Evolutionary conservation across 2,797 vertebrate species (phyloP).

Genomic region (Enteromius fasciolatus): DNA sequence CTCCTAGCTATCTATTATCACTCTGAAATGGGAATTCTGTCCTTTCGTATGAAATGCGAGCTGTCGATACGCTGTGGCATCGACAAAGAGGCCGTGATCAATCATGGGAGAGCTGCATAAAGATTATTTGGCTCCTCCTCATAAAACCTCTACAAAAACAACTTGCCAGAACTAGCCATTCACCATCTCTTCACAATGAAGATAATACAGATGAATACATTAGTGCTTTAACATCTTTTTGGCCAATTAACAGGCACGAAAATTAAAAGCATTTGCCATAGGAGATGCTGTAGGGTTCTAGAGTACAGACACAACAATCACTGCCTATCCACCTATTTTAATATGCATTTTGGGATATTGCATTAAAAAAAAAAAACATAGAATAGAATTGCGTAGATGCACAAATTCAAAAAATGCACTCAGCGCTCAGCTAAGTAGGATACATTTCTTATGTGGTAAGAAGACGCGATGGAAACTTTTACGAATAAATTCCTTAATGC

Average conservation of each 20-base stretch:
- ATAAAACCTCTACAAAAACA: constrained; percentile 12
- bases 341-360: no score
- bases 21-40: constrained; percentile 23
- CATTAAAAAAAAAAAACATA: no score
- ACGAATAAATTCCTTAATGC: no score
- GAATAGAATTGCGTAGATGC: no score
- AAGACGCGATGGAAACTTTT: no score
- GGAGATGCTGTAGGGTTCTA: neutral
- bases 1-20: constrained; percentile 38
- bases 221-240: neutral
- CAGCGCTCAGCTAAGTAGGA: no score
- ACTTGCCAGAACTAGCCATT: neutral
- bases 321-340: neutral
- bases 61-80: neutral
- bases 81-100: constrained; percentile 35
- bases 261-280: no score
- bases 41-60: constrained; percentile 29
- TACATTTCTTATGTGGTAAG: no score
- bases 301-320: neutral
- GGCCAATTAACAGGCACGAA: neutral
- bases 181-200: neutral
- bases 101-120: neutral
- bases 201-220: neutral
- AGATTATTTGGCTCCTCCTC: constrained; percentile 10
- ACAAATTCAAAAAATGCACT: no score